A percentile compares a stretch with the other conserved stretches of the same genome.
Evolutionary conservation across 2,888 invertebrate genomes (phyloP).

Genomic region (Sympetrum striolatum): DNA sequence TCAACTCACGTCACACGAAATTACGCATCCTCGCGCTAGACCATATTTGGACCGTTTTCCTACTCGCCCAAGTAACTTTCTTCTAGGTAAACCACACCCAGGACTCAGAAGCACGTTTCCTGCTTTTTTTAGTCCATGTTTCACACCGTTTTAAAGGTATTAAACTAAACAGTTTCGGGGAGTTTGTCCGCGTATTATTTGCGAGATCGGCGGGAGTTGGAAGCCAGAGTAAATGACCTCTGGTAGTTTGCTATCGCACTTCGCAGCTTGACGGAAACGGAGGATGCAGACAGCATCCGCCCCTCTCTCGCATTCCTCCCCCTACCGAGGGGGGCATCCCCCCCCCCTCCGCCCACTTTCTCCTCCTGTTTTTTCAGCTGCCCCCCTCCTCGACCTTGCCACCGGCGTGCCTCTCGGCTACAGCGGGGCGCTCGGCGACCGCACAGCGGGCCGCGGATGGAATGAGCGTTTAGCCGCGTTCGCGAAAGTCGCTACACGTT

Average conservation of each 20-base stretch:
- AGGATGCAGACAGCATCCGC: background rate
- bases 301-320: background rate
- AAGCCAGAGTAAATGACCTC: background rate
- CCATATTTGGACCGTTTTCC: too few species aligned
- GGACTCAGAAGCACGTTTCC: background rate
- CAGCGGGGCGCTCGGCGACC: background rate
- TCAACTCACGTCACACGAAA: too few species aligned
- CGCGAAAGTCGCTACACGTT: background rate
- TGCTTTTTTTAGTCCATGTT: background rate
- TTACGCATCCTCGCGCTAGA: too few species aligned
- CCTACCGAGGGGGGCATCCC: background rate
- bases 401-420: background rate
- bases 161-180: too few species aligned
- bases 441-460: background rate
- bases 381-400: background rate
- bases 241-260: constrained; percentile 4
- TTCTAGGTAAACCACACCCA: background rate
- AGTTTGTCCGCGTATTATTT: too few species aligned
- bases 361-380: background rate
- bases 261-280: constrained; percentile 41
- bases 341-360: background rate
- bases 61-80: background rate
- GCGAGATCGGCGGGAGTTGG: too few species aligned
- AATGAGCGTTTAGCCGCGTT: background rate
- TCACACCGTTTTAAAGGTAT: background rate